Percentiles rank a stretch among this genome's conserved stretches.
Conservation (phyloP, 2,888 invertebrate genomes). For the Scaptomyza cyrtandrae region DNA sequence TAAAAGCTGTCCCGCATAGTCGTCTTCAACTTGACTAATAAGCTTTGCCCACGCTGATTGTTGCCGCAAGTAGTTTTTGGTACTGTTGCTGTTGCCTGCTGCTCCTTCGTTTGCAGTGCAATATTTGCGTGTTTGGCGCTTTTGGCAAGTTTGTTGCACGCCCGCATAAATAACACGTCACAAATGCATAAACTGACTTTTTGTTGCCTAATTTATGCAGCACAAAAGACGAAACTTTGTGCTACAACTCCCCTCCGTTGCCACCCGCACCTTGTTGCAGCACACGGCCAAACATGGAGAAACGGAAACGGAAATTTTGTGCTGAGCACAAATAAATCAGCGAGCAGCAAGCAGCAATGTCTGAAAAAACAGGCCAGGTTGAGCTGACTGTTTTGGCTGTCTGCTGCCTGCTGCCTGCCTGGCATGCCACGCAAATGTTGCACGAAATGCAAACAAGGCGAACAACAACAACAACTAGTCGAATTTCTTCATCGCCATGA, state of each 20-base stretch:
- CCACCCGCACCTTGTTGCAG: not conserved
- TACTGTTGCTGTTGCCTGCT: not conserved
- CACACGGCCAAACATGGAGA: constrained; percentile 29
- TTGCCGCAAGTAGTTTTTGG: constrained; percentile 33
- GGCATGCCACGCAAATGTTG: constrained; percentile 66
- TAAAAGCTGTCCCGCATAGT: constrained; percentile 46
- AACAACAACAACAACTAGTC: constrained; percentile 12
- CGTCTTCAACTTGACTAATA: constrained; percentile 71
- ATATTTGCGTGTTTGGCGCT: constrained; percentile 53
- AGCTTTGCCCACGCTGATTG: constrained; percentile 59
- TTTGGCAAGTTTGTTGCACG: constrained; percentile 71
- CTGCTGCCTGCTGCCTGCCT: constrained; percentile 10
- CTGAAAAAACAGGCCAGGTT: constrained; percentile 55
- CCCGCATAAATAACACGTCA: constrained; percentile 79
- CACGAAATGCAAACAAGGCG: constrained; percentile 76
- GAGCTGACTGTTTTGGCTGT: too few species aligned
- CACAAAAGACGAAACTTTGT: constrained; percentile 64
- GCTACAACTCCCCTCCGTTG: constrained; percentile 10
- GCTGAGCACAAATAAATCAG: constrained; percentile 79
- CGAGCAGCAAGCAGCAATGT: constrained; percentile 49
- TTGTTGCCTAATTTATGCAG: constrained; percentile 79
- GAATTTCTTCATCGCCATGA: constrained; percentile 60
- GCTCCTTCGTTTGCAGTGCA: constrained; percentile 55
- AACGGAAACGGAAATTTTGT: constrained; percentile 79
- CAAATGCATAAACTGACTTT: constrained; percentile 79